Evolutionary conservation across 2,888 invertebrate genomes (phyloP), one percentile per base, ranked within the genome.

Genomic region (Mimas tiliae): DNA sequence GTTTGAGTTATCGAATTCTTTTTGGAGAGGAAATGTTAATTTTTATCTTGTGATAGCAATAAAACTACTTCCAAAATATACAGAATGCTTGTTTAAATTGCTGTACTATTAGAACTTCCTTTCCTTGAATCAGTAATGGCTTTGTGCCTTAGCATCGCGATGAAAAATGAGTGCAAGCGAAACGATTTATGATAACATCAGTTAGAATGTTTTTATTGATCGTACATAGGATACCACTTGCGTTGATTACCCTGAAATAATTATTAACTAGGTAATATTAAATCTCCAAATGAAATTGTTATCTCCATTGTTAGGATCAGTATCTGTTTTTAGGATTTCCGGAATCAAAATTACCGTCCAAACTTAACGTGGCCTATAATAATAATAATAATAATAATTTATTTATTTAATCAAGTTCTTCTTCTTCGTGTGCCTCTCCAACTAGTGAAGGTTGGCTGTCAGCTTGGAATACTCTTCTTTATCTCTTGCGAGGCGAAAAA

Each of bases 1-100:
- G 74, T 83, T 80, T 74, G 68, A 9, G 7, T 45, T 55, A 33
- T 42, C 7, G 6, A 6, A 42, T 19, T 58, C 12, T 19, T 58
- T 58, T 58, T 58, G 19, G 38, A 42, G 19, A 11, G 38, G 16
- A 19, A 58, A 58, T 58, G 11, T 58, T 14, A 19, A 58, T 58
- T 42, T 55, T 42, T 58, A 58, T 58, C 58, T 19, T 21, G 14
- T 7, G 42, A 42, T 16, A 19, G 12, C 42, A 19, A 19, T 42
- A 12, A 58, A 42, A 19, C 58, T 11, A 19, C 19, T 16, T 42
- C 38, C 19, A 38, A 38, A 38, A 38, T 58, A 38, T 42, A 42
- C 21, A 58, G 3, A 21, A 38, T 58, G 34, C 34, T 53, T 33
- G 38, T 58, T 58, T 38, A 58, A 55, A 38, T 21, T 58, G 12